Base-by-base conservation (phyloP, 1,140 invertebrate species). In the Oedothorax gibbosus region DNA sequence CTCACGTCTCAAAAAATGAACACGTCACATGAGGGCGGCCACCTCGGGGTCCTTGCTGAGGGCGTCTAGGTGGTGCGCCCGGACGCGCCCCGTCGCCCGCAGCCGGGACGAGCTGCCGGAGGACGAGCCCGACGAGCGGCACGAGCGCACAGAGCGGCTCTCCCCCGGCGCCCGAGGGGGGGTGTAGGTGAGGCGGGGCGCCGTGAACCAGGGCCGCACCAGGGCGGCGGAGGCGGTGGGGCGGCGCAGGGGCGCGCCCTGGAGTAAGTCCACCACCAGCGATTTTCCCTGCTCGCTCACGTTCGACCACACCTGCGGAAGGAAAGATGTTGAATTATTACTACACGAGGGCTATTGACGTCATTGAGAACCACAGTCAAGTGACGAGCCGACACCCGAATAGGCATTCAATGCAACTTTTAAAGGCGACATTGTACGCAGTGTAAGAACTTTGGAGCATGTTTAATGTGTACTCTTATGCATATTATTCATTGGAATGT, bases 61-160 rank as follows among this genome's bases (percentile, higher is more conserved):
- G 6, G 66, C 79, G 10, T 81, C 79, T 53, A 81, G 14, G 18
- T 81, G 79, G 53, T 81, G 79, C n/a, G 65, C 66, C n/a, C 57
- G n/a, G 2, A 81, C 79, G 15, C 79, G 69, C 14, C 79, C 53
- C 15, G 51, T 50, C 49, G 50, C 53, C 14, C 79, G 65, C 15
- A 81, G 35, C 53, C 66, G 71, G 0, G 56, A 56, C 11, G 57
- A 53, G 11, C 53, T 57, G 7, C 72, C 72, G 20, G 53, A 53
- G 5, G 72, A 75, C 35, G 35, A 35, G 18, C 54, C 57, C 0
- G 72, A 75, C 18, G 72, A 75, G 8, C 72, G 53, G 15, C 56
- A 53, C 50, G 79, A 69, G n/a, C 79, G 51, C 53, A 81, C 20
- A 2, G 21, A 56, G 6, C 68, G 65, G 15, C 18, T 21, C 66